Base-by-base conservation (phyloP, 2,888 invertebrate genomes). In the Ennomos erosarius region DNA sequence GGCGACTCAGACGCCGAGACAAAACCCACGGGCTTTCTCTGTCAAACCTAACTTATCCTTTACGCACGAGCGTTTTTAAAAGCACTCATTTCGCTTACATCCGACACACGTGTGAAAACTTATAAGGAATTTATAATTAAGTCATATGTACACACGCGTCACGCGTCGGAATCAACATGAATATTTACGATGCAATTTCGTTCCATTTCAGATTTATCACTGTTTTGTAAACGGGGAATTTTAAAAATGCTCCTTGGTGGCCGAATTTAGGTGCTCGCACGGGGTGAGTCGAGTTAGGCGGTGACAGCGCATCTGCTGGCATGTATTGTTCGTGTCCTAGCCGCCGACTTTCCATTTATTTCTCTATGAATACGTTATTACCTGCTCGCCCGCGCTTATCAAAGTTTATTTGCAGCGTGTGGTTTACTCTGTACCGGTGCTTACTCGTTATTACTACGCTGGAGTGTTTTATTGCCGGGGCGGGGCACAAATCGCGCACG, bases 311-410 rank as follows among this genome's bases (percentile, higher is more conserved):
- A 85, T 88, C 89, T 87, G 84, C 76, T 78, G 76, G 78, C 87
- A 78, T 80, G 87, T 90, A 88, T 89, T 90, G 91, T 90, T 89
- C 87, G 80, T 84, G 83, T 89, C 85, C 90, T 91, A 90, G 87
- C 91, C 88, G 84, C 84, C 88, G 91, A 91, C 92, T 92, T 92
- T 90, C 91, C 92, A 92, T 92, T 92, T 92, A 92, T 92, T 92
- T 92, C 92, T 91, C 91, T 92, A 92, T 92, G 92, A 92, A 92
- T 92, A 92, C 91, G 92, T 91, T 92, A 92, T 92, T 91, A 92
- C 92, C 91, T 91, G 88, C 86, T 90, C 90, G 88, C 89, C 90
- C 88, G 84, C 90, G 91, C 92, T 92, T 92, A 92, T 92, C 91
- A 92, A 92, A 92, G 88, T 91, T 92, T 92, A 92, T 92, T 92